Conservation (phyloP, 2,888 invertebrate species). For the Tinea pellionella region DNA sequence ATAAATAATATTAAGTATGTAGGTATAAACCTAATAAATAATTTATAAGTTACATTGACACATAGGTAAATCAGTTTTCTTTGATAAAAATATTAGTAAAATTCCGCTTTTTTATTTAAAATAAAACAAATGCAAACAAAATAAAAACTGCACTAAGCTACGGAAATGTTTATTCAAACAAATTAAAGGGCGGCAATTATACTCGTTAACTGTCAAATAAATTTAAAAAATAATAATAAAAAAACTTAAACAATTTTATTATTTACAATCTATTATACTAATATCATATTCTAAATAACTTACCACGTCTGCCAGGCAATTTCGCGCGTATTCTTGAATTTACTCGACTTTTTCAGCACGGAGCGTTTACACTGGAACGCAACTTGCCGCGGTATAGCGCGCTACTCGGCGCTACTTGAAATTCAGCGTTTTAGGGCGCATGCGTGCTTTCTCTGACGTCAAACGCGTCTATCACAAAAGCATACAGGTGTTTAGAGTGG, state of each 20-base stretch:
- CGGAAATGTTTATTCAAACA: no score
- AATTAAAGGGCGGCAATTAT: no score
- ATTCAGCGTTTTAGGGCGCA: not conserved
- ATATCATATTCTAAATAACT: not conserved
- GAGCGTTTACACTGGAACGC: not conserved
- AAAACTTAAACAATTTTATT: not conserved
- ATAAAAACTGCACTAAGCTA: no score
- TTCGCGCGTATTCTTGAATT: not conserved
- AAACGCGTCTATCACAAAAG: conserved; percentile 9
- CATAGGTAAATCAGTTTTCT: no score
- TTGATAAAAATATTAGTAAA: no score
- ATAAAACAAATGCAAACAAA: no score
- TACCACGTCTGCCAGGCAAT: not conserved
- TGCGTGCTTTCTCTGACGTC: conserved; percentile 11
- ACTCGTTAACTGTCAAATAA: no score
- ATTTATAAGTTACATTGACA: no score
- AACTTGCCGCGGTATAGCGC: conserved; percentile 9
- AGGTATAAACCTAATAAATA: no score
- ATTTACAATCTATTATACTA: not conserved
- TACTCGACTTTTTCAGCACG: not conserved
- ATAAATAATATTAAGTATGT: no score
- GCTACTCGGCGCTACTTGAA: not conserved
- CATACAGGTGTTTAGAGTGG: conserved; percentile 12
- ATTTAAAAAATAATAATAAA: not conserved
- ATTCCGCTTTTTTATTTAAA: no score